A percentile compares a stretch with the other conserved stretches of the same genome.
phyloP scores from a whole-genome alignment of 1,140 invertebrate genomes.

The Lasioglossum albipes region DNA sequence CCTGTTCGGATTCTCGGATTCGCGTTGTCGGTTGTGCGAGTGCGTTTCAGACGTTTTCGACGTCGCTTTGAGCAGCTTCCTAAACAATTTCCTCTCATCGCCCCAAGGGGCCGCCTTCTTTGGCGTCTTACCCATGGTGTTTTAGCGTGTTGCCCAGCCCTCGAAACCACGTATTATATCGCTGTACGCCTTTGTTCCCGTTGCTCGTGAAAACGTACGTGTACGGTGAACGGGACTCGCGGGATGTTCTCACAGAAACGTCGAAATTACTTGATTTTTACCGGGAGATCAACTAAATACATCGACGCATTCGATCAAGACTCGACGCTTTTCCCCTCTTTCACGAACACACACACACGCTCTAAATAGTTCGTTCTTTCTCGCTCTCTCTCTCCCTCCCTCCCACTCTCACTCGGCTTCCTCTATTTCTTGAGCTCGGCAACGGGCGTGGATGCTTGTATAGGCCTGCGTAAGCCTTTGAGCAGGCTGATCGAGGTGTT shows the following conservation, averaged over 20 bases:
- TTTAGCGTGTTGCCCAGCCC: slow-evolving; percentile 42
- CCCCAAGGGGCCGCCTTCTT: slow-evolving; percentile 73
- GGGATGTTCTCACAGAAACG: slow-evolving; percentile 2
- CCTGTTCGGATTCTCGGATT: slow-evolving; percentile 69
- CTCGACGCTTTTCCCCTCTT: not conserved
- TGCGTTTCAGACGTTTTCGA: slow-evolving; percentile 65
- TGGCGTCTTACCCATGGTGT: slow-evolving; percentile 71
- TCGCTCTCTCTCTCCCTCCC: not conserved
- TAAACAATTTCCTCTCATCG: slow-evolving; percentile 74
- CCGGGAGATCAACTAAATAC: slow-evolving; percentile 21
- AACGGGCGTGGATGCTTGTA: slow-evolving; percentile 66
- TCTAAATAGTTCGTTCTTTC: not conserved
- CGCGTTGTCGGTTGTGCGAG: slow-evolving; percentile 65
- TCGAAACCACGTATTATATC: slow-evolving; percentile 38
- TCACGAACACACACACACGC: not conserved
- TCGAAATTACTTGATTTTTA: slow-evolving; percentile 37
- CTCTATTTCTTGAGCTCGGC: slow-evolving; percentile 61
- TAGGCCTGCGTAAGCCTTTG: slow-evolving; percentile 63
- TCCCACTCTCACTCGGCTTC: not conserved
- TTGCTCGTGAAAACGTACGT: not conserved
- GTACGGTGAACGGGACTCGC: slow-evolving; percentile 17
- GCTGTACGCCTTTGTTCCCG: slow-evolving; percentile 50
- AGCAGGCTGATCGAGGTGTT: slow-evolving; percentile 66
- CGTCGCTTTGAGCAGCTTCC: slow-evolving; percentile 66
- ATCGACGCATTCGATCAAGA: not conserved